phyloP scores from a whole-genome alignment of 2,113 vertebrate species.

The Cavia aperea region DNA sequence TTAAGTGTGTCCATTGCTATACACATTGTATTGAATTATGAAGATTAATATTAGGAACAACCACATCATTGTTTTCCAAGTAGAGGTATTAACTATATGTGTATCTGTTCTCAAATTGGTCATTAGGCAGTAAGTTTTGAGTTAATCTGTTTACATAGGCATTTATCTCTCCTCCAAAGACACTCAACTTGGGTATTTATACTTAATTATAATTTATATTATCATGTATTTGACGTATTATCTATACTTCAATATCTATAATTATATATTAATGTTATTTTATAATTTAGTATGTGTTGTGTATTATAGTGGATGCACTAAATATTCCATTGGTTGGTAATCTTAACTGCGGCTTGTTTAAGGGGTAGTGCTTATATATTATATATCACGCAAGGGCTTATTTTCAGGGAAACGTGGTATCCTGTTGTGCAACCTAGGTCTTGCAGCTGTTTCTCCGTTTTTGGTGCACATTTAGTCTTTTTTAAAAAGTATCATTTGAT shows the following conservation, averaged over 20 bases:
- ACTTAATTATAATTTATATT: not conserved
- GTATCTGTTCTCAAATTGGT: not conserved
- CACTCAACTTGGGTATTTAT: not conserved
- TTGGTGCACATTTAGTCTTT: not conserved
- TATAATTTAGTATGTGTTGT: not conserved
- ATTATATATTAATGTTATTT: not conserved
- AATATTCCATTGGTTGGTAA: not conserved
- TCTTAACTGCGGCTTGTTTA: not conserved
- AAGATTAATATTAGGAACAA: not conserved
- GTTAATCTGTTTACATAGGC: not conserved
- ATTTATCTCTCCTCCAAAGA: not conserved
- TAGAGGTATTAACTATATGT: not conserved
- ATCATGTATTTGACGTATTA: not conserved
- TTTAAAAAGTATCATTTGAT: not conserved
- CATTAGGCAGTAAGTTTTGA: not conserved
- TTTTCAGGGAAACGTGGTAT: not conserved
- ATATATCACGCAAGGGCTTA: not conserved
- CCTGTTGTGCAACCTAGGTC: not conserved
- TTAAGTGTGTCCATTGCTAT: not conserved
- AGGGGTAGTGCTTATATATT: not conserved
- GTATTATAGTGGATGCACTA: not conserved
- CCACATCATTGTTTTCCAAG: not conserved
- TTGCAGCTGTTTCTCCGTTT: not conserved
- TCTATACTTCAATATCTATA: not conserved
- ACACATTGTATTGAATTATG: not conserved